phyloP scores from a whole-genome alignment of 2,888 invertebrate genomes.

The Philaethria dido region DNA sequence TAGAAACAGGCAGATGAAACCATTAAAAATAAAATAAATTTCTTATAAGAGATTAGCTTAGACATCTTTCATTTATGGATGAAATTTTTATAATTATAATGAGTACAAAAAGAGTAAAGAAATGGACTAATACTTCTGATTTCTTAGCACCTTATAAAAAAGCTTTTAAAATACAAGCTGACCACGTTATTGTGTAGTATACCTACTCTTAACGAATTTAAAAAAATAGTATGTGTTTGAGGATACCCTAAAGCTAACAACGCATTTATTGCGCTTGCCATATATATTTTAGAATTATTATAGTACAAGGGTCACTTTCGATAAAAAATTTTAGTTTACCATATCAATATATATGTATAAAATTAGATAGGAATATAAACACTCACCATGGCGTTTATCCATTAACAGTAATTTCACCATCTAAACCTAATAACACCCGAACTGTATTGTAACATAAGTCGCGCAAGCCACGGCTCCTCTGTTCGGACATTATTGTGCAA shows the following conservation, averaged over 20 bases:
- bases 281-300: conserved; percentile 2
- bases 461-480: conserved; percentile 56
- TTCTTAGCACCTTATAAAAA: too few relatives aligned
- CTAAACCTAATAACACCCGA: conserved; percentile 46
- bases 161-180: too few relatives aligned
- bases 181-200: too few relatives aligned
- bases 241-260: not conserved
- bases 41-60: too few relatives aligned
- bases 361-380: not conserved
- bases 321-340: not conserved
- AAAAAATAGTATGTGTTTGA: not conserved
- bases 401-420: conserved; percentile 51
- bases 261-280: conserved; percentile 7
- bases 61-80: too few relatives aligned
- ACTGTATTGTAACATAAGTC: conserved; percentile 53
- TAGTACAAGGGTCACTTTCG: not conserved
- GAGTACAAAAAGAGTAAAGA: too few relatives aligned
- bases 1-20: too few relatives aligned
- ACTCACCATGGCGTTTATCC: conserved; percentile 51
- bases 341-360: not conserved
- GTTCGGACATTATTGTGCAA: conserved; percentile 74
- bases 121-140: too few relatives aligned
- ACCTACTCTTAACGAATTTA: not conserved
- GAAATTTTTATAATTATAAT: too few relatives aligned
- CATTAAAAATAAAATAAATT: too few relatives aligned